A percentile compares a stretch with the other conserved stretches of the same genome.
Evolutionary conservation across 2,888 invertebrate genomes (phyloP).

Genomic region (Ceraclea dissimilis): DNA sequence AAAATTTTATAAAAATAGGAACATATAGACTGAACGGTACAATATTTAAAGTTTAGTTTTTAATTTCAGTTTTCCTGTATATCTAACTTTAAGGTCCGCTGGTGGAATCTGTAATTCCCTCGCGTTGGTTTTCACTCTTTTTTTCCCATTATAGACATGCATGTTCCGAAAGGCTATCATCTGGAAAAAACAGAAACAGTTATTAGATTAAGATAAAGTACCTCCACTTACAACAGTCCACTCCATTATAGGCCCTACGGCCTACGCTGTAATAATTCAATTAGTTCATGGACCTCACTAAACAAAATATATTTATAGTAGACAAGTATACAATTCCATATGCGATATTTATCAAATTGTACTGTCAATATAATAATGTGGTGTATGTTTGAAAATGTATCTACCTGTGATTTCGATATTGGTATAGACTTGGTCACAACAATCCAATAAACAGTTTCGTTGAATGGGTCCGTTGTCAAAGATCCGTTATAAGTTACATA

Average conservation of each 20-base stretch:
- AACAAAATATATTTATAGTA: no score
- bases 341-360: no score
- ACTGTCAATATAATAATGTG: no score
- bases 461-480: constrained; percentile 63
- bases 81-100: constrained; percentile 6
- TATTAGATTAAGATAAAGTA: neutral
- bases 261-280: no score
- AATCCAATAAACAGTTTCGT: constrained; percentile 69
- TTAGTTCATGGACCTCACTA: no score
- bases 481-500: constrained; percentile 69
- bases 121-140: constrained; percentile 11
- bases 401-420: constrained; percentile 59
- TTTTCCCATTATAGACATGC: constrained; percentile 3
- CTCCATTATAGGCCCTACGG: no score
- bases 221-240: no score
- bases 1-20: no score
- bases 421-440: constrained; percentile 62
- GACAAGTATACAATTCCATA: no score
- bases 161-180: constrained; percentile 16
- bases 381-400: no score
- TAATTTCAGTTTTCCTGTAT: constrained; percentile 4
- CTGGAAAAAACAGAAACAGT: constrained; percentile 7
- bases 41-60: neutral
- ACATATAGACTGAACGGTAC: no score
- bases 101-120: constrained; percentile 13